Conservation (phyloP, 2,888 invertebrate genomes). For the Drosophila longiperda region DNA sequence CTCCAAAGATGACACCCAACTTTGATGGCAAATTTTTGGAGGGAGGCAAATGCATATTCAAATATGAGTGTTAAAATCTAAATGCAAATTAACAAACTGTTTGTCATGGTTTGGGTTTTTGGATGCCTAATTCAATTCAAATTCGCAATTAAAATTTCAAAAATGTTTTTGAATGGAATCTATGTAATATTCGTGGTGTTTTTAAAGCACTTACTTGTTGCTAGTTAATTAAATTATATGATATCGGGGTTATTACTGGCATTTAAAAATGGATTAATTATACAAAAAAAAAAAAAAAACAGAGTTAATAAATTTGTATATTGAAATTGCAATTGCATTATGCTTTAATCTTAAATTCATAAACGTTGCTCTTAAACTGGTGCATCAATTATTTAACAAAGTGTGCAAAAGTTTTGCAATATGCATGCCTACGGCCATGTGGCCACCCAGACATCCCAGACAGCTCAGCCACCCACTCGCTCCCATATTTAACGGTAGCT, state of each 20-base stretch:
- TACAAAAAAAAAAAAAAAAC: conserved; percentile 18
- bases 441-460: background rate
- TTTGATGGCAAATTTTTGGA: conserved; percentile 44
- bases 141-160: conserved; percentile 8
- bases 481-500: conserved; percentile 12
- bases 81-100: conserved; percentile 73
- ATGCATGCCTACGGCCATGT: conserved; percentile 51
- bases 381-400: conserved; percentile 74
- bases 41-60: conserved; percentile 53
- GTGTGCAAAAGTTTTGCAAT: conserved; percentile 67
- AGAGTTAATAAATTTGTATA: conserved; percentile 49
- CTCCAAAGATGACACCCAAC: conserved; percentile 40
- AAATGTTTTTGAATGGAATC: background rate
- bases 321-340: conserved; percentile 73
- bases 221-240: conserved; percentile 66
- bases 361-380: conserved; percentile 53
- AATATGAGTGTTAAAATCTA: conserved; percentile 63
- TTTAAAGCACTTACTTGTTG: conserved; percentile 66
- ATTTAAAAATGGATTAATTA: conserved; percentile 49
- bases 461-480: conserved; percentile 17
- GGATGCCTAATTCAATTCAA: conserved; percentile 56
- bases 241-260: background rate
- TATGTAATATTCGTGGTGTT: conserved; percentile 5
- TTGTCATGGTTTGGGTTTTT: conserved; percentile 34
- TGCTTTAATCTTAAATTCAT: conserved; percentile 80